Base-by-base conservation (phyloP, 2,113 vertebrate species). In the Triplophysa rosa region DNA sequence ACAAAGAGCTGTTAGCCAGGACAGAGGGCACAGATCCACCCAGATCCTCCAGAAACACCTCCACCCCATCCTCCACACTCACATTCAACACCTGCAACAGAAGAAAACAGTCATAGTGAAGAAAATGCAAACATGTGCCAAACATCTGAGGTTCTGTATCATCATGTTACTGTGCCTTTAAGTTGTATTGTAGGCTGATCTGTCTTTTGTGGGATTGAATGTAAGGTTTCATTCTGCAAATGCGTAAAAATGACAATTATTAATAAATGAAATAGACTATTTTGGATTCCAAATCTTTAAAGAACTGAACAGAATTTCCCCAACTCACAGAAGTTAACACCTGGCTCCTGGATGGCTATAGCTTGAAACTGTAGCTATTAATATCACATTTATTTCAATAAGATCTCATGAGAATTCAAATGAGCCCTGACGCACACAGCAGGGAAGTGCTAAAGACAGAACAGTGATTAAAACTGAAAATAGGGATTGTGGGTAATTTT, bases 1-100 rank as follows among this genome's bases (percentile, higher is more conserved):
- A 89, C 84, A 95, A 93, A 1, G 96, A 95, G 85, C 97, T 94
- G 14, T 99, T 98, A 89, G 95, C 97, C 73, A 99, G 90, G 24
- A 94, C 87, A 23, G 91, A 86, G 2, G 95, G 93, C 85, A 96
- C 95, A 68, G 90, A 85, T 0, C 94, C 95, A 1, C 95, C 97
- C 0, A 92, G 62, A 5, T 95, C 95, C 90, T 99, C 97, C 89
- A 99, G 91, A 0, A 92, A 94, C 86, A 98, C 86, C 0, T 88
- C 92, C 87, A 98, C 95, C 2, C 95, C 95, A 1, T 95, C 95
- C 8, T 49, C 67, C 81, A 98, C 87, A 67, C 94, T 97, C 84
- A 96, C 95, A 79, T 98, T 98, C 70, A 96, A 88, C 40, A 99
- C 95, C 98, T 99, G 79, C 19, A 29, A 42, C 37, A 8, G 17